Conservation (phyloP, 2,797 vertebrate genomes). For the Amazona finschi region DNA sequence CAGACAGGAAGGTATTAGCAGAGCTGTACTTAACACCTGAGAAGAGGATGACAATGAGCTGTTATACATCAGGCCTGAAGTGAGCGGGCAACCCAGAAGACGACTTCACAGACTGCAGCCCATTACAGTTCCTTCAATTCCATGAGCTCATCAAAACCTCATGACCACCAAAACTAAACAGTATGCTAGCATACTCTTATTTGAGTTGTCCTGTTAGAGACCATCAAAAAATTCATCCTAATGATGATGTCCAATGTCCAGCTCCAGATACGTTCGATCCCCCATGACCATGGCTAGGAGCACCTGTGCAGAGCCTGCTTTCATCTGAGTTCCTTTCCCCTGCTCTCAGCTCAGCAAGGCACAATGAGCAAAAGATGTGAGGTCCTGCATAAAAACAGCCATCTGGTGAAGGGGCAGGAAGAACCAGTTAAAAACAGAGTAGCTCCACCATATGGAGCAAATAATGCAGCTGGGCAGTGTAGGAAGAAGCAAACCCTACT, state of each 20-base stretch:
- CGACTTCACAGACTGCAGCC: not conserved
- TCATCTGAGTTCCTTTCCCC: not conserved
- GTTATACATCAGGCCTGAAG: not conserved
- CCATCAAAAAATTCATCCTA: not conserved
- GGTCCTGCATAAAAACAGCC: conserved; percentile 47
- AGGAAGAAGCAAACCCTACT: conserved; percentile 62
- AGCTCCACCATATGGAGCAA: conserved; percentile 63
- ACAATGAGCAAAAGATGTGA: not conserved
- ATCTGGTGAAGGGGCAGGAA: conserved; percentile 64
- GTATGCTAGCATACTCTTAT: not conserved
- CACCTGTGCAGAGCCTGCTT: not conserved
- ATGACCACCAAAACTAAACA: not conserved
- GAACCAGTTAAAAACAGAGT: conserved; percentile 54
- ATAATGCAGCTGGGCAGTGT: conserved; percentile 61
- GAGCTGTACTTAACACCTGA: not conserved
- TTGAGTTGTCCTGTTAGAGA: not conserved
- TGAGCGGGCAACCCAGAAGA: not conserved
- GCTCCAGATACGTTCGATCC: not conserved
- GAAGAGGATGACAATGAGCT: not conserved
- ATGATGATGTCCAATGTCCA: not conserved
- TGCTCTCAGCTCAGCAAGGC: not conserved
- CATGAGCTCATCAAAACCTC: not conserved
- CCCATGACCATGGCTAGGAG: not conserved
- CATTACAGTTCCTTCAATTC: not conserved
- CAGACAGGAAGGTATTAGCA: not conserved